These are phyloP conservation scores for Gnatocerus cornutus DNA, from an alignment of 2,888 invertebrate genomes.

Conservation along the genomic window DNA sequence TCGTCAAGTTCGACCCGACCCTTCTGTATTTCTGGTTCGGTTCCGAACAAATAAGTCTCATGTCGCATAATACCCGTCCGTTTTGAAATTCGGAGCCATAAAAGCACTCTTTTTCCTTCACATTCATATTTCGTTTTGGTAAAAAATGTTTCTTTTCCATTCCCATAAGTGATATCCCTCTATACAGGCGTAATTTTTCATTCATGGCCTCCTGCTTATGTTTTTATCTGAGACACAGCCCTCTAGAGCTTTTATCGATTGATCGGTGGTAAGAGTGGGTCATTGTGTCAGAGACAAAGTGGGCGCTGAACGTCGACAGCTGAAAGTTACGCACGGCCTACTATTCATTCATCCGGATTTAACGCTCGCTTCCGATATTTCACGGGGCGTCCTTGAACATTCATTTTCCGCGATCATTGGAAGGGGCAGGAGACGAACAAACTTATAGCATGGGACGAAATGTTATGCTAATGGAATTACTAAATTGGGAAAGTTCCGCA, in stretches of 20 bases:
- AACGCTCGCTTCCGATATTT: constrained; percentile 53
- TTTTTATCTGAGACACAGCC: constrained; percentile 34
- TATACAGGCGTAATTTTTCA: constrained; percentile 32
- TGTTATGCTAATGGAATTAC: constrained; percentile 52
- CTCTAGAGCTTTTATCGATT: constrained; percentile 37
- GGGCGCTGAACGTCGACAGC: constrained; percentile 52
- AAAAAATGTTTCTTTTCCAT: constrained; percentile 42
- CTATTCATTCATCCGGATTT: constrained; percentile 51
- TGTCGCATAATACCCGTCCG: constrained; percentile 24
- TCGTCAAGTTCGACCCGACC: constrained; percentile 10
- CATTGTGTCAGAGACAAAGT: constrained; percentile 55
- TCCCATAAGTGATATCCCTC: constrained; percentile 39
- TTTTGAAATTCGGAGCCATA: constrained; percentile 24
- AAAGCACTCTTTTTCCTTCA: constrained; percentile 20
- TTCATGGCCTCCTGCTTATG: constrained; percentile 42
- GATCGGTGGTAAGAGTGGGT: constrained; percentile 48
- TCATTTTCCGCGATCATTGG: constrained; percentile 44
- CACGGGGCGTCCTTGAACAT: constrained; percentile 35
- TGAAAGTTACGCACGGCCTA: constrained; percentile 55
- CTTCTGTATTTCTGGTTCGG: constrained; percentile 1
- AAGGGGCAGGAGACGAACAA: constrained; percentile 46
- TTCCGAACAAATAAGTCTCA: constrained; percentile 21
- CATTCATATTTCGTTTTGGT: constrained; percentile 32
- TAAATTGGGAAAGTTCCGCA: constrained; percentile 45
- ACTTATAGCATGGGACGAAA: constrained; percentile 47